phyloP scores from a whole-genome alignment of 2,888 invertebrate genomes.

The Dryadula phaetusa region DNA sequence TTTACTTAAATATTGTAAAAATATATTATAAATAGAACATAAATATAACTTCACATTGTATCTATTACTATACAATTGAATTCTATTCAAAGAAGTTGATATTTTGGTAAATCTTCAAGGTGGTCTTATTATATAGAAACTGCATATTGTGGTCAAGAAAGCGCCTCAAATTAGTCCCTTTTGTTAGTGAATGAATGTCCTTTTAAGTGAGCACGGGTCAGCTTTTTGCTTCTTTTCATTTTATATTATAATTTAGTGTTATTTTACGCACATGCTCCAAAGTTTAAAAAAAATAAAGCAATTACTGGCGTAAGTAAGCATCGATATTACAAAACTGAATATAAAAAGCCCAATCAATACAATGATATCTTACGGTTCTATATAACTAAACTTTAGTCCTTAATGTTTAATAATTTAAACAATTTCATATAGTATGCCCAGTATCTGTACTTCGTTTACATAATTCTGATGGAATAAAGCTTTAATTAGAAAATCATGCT shows the following conservation, averaged over 20 bases:
- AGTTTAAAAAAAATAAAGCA: neutral
- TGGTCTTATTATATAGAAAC: conserved; percentile 56
- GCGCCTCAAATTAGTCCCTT: conserved; percentile 38
- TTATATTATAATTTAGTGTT: conserved; percentile 25
- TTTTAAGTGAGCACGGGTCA: conserved; percentile 54
- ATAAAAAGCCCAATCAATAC: too few species aligned
- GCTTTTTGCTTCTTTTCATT: conserved; percentile 45
- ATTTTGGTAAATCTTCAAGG: conserved; percentile 64
- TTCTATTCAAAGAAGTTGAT: conserved; percentile 50
- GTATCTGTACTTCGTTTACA: too few species aligned
- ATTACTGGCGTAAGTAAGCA: too few species aligned
- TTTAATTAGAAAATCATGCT: too few species aligned
- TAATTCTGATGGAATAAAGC: too few species aligned
- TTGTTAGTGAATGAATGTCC: conserved; percentile 30
- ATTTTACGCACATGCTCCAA: conserved; percentile 20
- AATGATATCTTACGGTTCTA: too few species aligned
- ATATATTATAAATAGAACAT: conserved; percentile 17
- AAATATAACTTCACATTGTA: conserved; percentile 25
- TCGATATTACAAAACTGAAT: too few species aligned
- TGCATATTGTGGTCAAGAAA: conserved; percentile 37
- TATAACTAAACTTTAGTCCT: too few species aligned
- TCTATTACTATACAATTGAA: conserved; percentile 26
- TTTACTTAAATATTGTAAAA: neutral
- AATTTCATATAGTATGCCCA: too few species aligned
- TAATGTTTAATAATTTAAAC: too few species aligned